These are phyloP conservation scores for Sphecodes monilicornis DNA, from an alignment of 2,888 invertebrate species.

Conservation along the genomic window DNA sequence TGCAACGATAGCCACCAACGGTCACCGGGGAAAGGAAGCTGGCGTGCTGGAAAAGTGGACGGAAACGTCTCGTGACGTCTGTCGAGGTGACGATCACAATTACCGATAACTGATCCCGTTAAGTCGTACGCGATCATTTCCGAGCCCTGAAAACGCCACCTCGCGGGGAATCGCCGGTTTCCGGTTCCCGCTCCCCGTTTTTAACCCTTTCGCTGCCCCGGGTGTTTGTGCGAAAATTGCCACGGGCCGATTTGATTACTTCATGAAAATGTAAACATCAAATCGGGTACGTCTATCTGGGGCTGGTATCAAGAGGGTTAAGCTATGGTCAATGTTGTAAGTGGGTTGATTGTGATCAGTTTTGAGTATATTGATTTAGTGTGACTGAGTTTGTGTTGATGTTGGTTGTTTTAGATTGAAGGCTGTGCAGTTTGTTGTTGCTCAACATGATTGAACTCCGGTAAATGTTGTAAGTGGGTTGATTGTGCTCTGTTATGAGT, in stretches of 20 bases:
- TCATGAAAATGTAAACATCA: too few relatives aligned
- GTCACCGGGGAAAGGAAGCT: constrained; percentile 27
- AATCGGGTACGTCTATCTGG: too few relatives aligned
- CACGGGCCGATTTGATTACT: too few relatives aligned
- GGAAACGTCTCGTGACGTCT: constrained; percentile 52
- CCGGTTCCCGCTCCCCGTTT: not conserved
- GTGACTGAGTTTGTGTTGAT: not conserved
- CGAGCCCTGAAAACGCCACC: not conserved
- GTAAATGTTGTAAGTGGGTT: too few relatives aligned
- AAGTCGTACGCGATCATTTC: constrained; percentile 49
- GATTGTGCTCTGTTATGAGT: not conserved
- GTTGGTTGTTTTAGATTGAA: not conserved
- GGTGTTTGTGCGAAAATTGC: too few relatives aligned
- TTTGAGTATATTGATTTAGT: not conserved
- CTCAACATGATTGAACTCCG: not conserved
- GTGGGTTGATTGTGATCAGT: not conserved
- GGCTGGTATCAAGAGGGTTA: not conserved
- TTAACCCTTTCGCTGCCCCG: not conserved
- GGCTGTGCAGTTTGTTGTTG: not conserved
- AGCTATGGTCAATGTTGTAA: not conserved
- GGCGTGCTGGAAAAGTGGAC: constrained; percentile 54
- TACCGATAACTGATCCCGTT: constrained; percentile 57
- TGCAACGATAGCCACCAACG: constrained; percentile 7
- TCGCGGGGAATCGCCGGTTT: not conserved
- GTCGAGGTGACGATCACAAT: constrained; percentile 58